A percentile compares a stretch with the other conserved stretches of the same genome.
Conservation (phyloP, 2,797 vertebrate species). For the Lithobates sylvaticus region DNA sequence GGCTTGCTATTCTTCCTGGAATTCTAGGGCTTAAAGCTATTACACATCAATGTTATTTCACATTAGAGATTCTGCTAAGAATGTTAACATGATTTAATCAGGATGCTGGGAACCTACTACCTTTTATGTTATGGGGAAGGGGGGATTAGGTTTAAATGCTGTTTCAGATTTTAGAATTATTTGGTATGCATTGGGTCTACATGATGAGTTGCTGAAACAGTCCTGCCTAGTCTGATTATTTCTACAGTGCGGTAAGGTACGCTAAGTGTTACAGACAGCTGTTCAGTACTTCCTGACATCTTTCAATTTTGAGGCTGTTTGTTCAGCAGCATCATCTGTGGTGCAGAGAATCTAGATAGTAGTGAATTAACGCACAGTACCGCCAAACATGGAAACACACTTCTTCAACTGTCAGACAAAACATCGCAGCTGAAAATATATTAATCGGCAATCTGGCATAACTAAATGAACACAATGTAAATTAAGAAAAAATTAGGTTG, state of each 20-base stretch:
- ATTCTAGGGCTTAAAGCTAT: constrained; percentile 67
- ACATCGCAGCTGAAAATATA: not conserved
- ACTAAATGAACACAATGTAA: not conserved
- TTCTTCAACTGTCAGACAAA: not conserved
- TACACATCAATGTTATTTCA: constrained; percentile 66
- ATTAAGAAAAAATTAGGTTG: not conserved
- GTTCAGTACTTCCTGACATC: constrained; percentile 41
- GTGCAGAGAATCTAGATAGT: not conserved
- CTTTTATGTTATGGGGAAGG: constrained; percentile 54
- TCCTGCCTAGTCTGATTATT: constrained; percentile 24
- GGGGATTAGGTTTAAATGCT: constrained; percentile 62
- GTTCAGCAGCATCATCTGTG: constrained; percentile 4
- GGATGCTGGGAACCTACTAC: constrained; percentile 49
- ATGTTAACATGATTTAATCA: constrained; percentile 65
- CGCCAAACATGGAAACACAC: not conserved
- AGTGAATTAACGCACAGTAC: not conserved
- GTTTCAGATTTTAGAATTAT: constrained; percentile 37
- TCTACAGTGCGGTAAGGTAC: constrained; percentile 21
- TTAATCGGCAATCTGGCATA: not conserved
- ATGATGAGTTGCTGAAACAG: not conserved
- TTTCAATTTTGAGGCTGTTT: constrained; percentile 29
- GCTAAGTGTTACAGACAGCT: constrained; percentile 39
- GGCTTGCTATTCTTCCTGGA: constrained; percentile 64
- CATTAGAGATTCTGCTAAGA: constrained; percentile 66
- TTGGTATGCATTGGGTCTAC: not conserved